Conservation (phyloP, 2,113 vertebrate genomes). For the Paradoxurus hermaphroditus region DNA sequence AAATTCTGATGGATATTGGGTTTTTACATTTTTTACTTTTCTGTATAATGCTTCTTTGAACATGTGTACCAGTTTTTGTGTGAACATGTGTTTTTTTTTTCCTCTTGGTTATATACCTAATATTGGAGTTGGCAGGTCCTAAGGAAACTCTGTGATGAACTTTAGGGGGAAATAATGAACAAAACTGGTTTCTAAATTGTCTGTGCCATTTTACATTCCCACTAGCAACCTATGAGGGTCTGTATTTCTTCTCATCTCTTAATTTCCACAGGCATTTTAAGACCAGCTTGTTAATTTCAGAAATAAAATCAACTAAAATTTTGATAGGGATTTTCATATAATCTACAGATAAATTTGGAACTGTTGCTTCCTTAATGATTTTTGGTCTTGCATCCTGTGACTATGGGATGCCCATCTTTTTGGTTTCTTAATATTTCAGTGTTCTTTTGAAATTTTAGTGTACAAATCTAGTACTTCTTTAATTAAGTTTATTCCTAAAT, state of each 20-base stretch:
- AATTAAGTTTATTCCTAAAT: neutral
- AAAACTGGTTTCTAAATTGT: neutral
- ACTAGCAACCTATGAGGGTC: neutral
- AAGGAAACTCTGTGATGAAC: neutral
- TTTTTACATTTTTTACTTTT: neutral
- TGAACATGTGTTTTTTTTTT: neutral
- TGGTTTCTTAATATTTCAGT: neutral
- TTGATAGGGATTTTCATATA: neutral
- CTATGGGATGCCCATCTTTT: neutral
- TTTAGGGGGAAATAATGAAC: neutral
- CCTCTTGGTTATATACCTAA: neutral
- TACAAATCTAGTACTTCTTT: neutral
- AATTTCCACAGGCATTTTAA: neutral
- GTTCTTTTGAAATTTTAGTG: neutral
- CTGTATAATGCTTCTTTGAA: neutral
- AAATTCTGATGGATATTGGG: neutral
- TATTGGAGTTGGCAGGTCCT: neutral
- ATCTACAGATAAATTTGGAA: neutral
- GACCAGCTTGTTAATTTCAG: neutral
- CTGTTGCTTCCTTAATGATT: neutral
- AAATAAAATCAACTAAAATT: neutral
- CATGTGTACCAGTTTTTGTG: neutral
- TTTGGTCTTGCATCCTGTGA: neutral
- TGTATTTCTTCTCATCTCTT: neutral
- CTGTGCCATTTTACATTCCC: neutral